Base-by-base conservation (phyloP, 2,888 invertebrate genomes). In the Hemistola chrysoprasaria region DNA sequence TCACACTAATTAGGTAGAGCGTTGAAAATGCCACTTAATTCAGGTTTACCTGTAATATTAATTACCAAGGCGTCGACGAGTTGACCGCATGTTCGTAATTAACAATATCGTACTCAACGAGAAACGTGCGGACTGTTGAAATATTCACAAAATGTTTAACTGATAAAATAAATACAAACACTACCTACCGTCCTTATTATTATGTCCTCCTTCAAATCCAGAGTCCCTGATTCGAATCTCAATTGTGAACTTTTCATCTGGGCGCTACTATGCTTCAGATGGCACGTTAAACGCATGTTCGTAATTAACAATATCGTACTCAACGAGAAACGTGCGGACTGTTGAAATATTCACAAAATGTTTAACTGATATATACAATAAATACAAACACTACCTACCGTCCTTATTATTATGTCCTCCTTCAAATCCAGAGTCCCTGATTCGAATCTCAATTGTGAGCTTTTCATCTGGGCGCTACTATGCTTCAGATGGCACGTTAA, bases 401-500 rank as follows among this genome's bases (percentile, higher is more conserved):
- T n/a, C n/a, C n/a, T n/a, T n/a, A n/a, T n/a, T n/a, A n/a, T n/a
- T n/a, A n/a, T n/a, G n/a, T n/a, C n/a, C n/a, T n/a, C n/a, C n/a
- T n/a, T n/a, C n/a, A n/a, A n/a, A n/a, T n/a, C n/a, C n/a, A n/a
- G n/a, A n/a, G n/a, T n/a, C n/a, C n/a, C n/a, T n/a, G n/a, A n/a
- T n/a, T n/a, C n/a, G n/a, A n/a, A n/a, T n/a, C n/a, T n/a, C n/a
- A n/a, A n/a, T n/a, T n/a, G n/a, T n/a, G n/a, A n/a, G n/a, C n/a
- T n/a, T n/a, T n/a, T n/a, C n/a, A n/a, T n/a, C n/a, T n/a, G n/a
- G n/a, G n/a, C n/a, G n/a, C n/a, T n/a, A n/a, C n/a, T n/a, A n/a
- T n/a, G n/a, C n/a, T n/a, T n/a, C n/a, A n/a, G n/a, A n/a, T n/a
- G 42, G 45, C 45, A 38, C 46, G 46, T 48, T 46, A 48, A 47